Conservation (phyloP, 92 coral and sea anemone genomes). For the Pocillopora meandrina region DNA sequence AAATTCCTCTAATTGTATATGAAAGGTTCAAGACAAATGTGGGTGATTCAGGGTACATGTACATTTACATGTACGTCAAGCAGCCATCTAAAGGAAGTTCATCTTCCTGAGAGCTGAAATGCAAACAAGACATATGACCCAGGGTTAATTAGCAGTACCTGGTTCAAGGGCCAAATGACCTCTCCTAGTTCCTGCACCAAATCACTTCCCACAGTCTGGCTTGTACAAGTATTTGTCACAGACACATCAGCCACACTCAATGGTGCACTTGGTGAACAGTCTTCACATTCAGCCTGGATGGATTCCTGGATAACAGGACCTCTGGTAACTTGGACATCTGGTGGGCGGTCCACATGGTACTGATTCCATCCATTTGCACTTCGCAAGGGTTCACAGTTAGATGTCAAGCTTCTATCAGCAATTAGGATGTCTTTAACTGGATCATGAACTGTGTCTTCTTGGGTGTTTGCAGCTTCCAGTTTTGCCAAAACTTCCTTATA, state of each 20-base stretch:
- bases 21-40: too few relatives aligned
- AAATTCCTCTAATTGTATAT: too few relatives aligned
- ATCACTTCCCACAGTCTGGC: neutral
- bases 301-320: neutral
- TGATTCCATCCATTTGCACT: conserved; percentile 21
- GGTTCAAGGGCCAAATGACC: conserved; percentile 25
- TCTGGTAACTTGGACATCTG: conserved; percentile 24
- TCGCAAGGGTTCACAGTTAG: neutral
- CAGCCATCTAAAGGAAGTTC: too few relatives aligned
- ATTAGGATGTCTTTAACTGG: neutral
- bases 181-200: neutral
- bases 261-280: neutral
- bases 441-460: neutral
- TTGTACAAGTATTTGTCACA: neutral
- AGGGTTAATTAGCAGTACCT: neutral
- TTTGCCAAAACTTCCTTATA: too few relatives aligned
- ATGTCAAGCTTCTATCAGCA: neutral
- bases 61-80: too few relatives aligned
- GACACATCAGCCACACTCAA: neutral
- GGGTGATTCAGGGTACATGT: too few relatives aligned
- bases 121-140: neutral
- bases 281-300: neutral
- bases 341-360: conserved; percentile 43
- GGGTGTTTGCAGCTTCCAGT: neutral
- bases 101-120: neutral